Base-by-base conservation (phyloP, 1,140 invertebrate species). In the Coelopa frigida region DNA sequence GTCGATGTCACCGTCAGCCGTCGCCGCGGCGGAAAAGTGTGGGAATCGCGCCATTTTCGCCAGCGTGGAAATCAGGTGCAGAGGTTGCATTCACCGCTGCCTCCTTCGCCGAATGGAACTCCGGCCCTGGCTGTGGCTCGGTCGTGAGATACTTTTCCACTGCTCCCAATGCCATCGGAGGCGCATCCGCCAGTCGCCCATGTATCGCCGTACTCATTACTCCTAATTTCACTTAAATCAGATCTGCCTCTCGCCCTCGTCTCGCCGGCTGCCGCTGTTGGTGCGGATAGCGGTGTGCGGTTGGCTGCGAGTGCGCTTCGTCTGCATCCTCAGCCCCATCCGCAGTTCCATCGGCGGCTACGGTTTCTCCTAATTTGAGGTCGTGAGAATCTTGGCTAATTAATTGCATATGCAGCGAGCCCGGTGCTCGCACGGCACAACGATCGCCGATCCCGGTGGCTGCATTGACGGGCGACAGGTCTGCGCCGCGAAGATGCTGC, bases 361-460 rank as follows among this genome's bases (percentile, higher is more conserved):
- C 31, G 41, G 26, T 43, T 43, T 43, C 41, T 60, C 56, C 61
- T 60, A 63, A 63, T 63, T 59, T 63, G 58, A 63, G 60, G 61
- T 63, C 61, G 61, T 63, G 61, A 63, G 61, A 63, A 63, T 63
- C 61, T 61, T 63, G 56, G 58, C 58, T 63, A 63, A 63, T 63
- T 63, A 63, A 63, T 63, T 63, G 61, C n/a, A n/a, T n/a, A n/a
- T n/a, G n/a, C n/a, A n/a, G n/a, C n/a, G n/a, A n/a, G 55, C 56
- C 58, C 48, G 47, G 45, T 55, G 50, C 38, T 42, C 32, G 45
- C 29, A 47, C 35, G 23, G 33, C 27, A 43, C 41, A n/a, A n/a
- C n/a, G n/a, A n/a, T n/a, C n/a, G n/a, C n/a, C n/a, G n/a, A n/a
- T n/a, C n/a, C n/a, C n/a, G n/a, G n/a, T n/a, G n/a, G 41, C 33